Evolutionary conservation across 2,113 vertebrate genomes (phyloP).

Genomic region (Eidolon helvum): DNA sequence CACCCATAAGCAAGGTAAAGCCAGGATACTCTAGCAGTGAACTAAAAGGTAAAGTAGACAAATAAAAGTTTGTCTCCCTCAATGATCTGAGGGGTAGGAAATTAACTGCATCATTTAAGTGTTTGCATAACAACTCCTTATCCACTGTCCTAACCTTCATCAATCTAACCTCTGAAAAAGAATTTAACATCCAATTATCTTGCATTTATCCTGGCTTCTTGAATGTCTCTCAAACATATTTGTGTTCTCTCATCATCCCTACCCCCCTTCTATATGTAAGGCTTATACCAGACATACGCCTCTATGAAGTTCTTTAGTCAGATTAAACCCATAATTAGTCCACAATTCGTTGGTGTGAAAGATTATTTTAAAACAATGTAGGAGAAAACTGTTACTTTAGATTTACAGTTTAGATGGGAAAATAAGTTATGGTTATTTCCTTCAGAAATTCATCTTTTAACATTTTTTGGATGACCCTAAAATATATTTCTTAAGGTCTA

Average conservation of each 20-base stretch:
- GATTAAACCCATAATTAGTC: not conserved
- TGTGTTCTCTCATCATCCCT: not conserved
- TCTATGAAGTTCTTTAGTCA: conserved; percentile 8
- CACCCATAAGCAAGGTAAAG: not conserved
- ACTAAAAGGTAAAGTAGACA: not conserved
- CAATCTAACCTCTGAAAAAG: not conserved
- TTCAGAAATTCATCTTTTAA: conserved; percentile 7
- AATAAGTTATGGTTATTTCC: not conserved
- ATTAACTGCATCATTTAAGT: not conserved
- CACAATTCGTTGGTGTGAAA: not conserved
- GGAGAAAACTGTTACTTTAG: not conserved
- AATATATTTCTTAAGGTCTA: not conserved
- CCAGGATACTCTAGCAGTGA: not conserved
- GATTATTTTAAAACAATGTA: conserved; percentile 31
- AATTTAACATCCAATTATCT: not conserved
- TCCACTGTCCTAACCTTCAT: not conserved
- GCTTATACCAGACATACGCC: not conserved
- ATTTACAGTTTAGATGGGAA: conserved; percentile 15
- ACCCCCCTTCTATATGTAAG: not conserved
- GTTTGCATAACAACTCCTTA: not conserved
- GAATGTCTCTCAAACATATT: not conserved
- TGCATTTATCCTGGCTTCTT: not conserved
- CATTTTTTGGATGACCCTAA: conserved; percentile 1
- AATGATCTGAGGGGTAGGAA: not conserved
- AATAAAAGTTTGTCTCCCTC: not conserved